A percentile compares a stretch with the other conserved stretches of the same genome.
Conservation (phyloP, 2,797 vertebrate genomes). For the Sylvilagus floridanus region DNA sequence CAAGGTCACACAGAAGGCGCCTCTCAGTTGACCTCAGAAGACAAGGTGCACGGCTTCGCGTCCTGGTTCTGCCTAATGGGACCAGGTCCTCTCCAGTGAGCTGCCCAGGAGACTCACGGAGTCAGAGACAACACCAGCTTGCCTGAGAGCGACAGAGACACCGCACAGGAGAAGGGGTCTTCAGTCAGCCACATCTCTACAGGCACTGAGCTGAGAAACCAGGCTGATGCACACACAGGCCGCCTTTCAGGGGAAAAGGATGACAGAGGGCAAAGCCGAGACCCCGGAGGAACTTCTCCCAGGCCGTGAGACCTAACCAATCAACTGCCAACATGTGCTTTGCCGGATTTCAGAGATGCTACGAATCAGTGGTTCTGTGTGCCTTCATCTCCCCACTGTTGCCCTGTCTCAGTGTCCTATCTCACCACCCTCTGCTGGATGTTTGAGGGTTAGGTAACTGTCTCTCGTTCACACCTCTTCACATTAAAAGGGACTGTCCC, state of each 20-base stretch:
- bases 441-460: neutral
- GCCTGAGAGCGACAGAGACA: neutral
- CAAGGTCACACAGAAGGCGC: no score
- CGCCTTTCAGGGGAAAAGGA: neutral
- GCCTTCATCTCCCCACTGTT: neutral
- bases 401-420: neutral
- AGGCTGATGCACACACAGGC: neutral
- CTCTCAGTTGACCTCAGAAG: neutral
- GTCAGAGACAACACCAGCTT: neutral
- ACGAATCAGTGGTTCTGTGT: neutral
- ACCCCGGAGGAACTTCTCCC: neutral
- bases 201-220: neutral
- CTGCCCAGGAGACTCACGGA: neutral
- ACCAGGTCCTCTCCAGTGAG: neutral
- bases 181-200: neutral
- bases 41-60: neutral
- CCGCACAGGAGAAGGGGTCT: neutral
- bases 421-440: neutral
- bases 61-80: neutral
- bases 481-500: neutral
- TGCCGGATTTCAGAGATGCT: neutral
- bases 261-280: neutral
- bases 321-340: neutral
- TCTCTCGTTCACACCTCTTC: neutral
- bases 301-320: neutral